Conservation (phyloP, 2,797 vertebrate species). For the Chelidonichthys spinosus region DNA sequence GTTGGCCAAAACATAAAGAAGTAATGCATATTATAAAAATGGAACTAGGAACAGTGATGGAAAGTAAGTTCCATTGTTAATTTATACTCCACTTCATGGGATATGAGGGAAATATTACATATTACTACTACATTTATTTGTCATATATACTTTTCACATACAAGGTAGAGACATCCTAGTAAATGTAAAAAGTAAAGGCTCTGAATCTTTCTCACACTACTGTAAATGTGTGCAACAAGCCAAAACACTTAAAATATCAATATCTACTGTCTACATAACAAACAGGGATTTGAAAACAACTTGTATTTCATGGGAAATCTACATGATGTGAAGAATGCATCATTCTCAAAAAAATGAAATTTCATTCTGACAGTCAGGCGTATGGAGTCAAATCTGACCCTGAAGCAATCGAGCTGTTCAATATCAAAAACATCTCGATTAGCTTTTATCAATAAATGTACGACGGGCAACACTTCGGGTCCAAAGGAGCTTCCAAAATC, state of each 20-base stretch:
- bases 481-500: constrained; percentile 58
- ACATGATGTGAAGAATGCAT: neutral
- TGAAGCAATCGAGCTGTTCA: neutral
- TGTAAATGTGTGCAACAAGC: neutral
- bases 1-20: neutral
- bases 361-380: neutral
- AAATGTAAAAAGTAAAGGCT: neutral
- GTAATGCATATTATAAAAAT: neutral
- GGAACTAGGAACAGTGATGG: neutral
- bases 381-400: neutral
- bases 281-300: neutral
- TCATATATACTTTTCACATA: neutral
- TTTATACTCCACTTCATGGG: neutral
- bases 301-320: neutral
- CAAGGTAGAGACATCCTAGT: too few relatives aligned
- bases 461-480: constrained; percentile 36
- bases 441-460: neutral
- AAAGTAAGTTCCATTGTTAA: neutral
- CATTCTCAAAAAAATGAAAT: neutral
- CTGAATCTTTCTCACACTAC: neutral
- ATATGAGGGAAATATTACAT: neutral
- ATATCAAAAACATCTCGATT: constrained; percentile 11
- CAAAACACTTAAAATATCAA: neutral
- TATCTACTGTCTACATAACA: neutral
- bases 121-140: neutral